Base-by-base conservation (phyloP, 2,797 vertebrate species). In the Pantherophis alleghaniensis region DNA sequence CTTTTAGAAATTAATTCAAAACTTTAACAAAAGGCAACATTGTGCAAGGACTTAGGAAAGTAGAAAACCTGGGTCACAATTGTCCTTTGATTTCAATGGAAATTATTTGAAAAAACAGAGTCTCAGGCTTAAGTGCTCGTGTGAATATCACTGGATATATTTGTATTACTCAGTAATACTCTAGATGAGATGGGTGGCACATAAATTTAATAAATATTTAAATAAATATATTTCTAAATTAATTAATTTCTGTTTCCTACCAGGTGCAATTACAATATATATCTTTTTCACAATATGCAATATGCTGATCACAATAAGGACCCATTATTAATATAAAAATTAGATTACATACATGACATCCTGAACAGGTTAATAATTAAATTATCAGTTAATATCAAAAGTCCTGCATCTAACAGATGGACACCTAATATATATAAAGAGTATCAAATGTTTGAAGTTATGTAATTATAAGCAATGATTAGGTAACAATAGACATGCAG, bases 21-120 rank as follows among this genome's bases (percentile, higher is more conserved):
- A 90, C 53, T 90, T 91, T 94, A 56, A 89, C 37, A 47, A 47
- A 86, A 42, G 26, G 55, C 22, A 83, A 91, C 32, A 10, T 0
- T 12, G 94, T 91, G 28, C 51, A 90, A 89, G 47, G 90, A 79
- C 94, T 83, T 88, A 32, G 66, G 93, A 91, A 3, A 74, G 2
- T 74, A 87, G 86, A 94, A 92, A 95, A 18, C 92, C 18, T 69
- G 93, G 89, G 87, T 90, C 88, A 90, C 13, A 13, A 26, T 24
- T 47, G 2, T 74, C 37, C 37, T 74, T 56, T 55, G 28, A 83
- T 86, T 89, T 74, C 26, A 91, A 13, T 91, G 87, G 7, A 91
- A 91, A 93, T 86, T 63, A 63, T 57, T 90, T 90, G 16, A 74
- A 88, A n/a, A 42, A 74, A 79, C 16, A 63, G 13, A 83, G 13